Base-by-base conservation (phyloP, 2,888 invertebrate species). In the Microplitis deprimator region DNA sequence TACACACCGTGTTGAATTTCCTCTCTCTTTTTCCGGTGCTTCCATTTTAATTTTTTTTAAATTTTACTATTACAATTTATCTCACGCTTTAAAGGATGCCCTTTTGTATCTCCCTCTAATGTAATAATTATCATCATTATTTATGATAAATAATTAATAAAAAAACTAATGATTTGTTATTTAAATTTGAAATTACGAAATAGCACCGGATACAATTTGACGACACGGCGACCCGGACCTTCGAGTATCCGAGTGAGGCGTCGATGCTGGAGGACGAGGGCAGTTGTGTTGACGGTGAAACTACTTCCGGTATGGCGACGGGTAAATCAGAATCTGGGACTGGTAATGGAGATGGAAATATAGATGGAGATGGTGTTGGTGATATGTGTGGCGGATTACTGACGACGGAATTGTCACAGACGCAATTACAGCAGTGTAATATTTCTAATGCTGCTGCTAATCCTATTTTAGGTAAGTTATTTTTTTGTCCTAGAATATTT, bases 191-290 rank as follows among this genome's bases (percentile, higher is more conserved):
- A 93, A 29, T 29, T 29, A 29, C 29, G 29, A 29, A 29, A 13
- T 50, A 97, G 97, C 91, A 96, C 88, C 95, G 94, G 90, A 96
- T 98, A 87, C 94, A 95, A 87, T 98, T 98, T 91, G 95, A 97
- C 90, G 97, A 98, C 89, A 93, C 94, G 76, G 93, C 95, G 76
- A 96, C 96, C 83, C 94, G 95, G 83, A 95, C 96, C 74, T 97
- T 95, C 91, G 98, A 98, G 91, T 98, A 98, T 91, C 97, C 97
- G 74, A 97, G 97, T 77, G 98, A 98, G 91, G 93, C 94, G 79
- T 96, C 96, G 68, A 91, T 96, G 86, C 90, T 94, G 86, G 93
- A 94, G 87, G 95, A 94, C 81, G 91, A 91, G 80, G 85, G 85
- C 76, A 83, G 83, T 79, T 38, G 59, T 76, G 85, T 87, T 62